Evolutionary conservation across 2,797 vertebrate species (phyloP), one percentile per base, ranked within the genome.

Genomic region (Arrhamphus sclerolepis): DNA sequence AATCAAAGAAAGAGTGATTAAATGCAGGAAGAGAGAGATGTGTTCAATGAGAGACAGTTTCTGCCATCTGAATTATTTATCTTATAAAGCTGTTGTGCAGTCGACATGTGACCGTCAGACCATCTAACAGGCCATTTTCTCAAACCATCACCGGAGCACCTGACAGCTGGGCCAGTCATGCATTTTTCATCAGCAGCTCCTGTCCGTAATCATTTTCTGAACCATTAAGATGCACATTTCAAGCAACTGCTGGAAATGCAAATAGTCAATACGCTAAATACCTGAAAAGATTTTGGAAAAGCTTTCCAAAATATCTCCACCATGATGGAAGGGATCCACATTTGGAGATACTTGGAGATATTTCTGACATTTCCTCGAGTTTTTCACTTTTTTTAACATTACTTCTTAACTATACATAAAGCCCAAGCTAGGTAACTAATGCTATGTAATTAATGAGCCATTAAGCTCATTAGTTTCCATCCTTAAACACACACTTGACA

Each of bases 141-240:
- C 18, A 49, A 54, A 64, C 43, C 29, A 47, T 39, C 34, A 53
- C 42, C 51, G 42, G 43, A 57, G 46, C 51, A 46, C 34, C 20
- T 14, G 46, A 68, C 51, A 55, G 58, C 42, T 53, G 19, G 34
- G 57, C 18, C 64, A 5, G 51, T 67, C 38, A 51, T 43, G n/a
- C 48, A 60, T 66, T 52, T 67, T 40, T 34, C 31, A 34, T 43
- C 68, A 49, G 47, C 7, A 46, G 50, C 13, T 72, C 17, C 14
- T 38, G 17, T 40, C 39, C 39, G 17, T 29, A 26, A 31, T 56
- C 52, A 28, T 18, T 31, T 2, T 26, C 16, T 14, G 16, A 56
- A 11, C 41, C 20, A 19, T n/a, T 39, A 34, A 5, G 7, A 48
- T 31, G 46, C 29, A 42, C 19, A 49, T 61, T 38, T 42, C 41